phyloP scores from a whole-genome alignment of 2,888 invertebrate species.

The Thecophora atra region DNA sequence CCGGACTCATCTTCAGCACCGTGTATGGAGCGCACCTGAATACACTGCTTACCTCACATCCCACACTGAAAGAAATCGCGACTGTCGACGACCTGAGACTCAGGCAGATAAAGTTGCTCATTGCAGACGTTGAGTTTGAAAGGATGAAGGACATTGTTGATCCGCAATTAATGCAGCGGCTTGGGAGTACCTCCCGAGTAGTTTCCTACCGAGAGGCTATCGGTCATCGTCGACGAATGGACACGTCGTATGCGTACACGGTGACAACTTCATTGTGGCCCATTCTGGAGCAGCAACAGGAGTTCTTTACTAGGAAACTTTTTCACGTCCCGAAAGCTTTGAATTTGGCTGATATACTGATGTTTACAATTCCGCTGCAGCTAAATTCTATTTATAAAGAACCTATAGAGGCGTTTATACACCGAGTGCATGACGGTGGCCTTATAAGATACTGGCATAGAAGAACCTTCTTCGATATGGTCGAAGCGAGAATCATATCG shows the following conservation, averaged over 20 bases:
- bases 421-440: conserved; percentile 36
- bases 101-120: neutral
- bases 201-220: too few relatives aligned
- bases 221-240: neutral
- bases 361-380: conserved; percentile 39
- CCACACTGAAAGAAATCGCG: conserved; percentile 8
- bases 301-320: neutral
- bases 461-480: conserved; percentile 37
- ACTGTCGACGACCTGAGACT: conserved; percentile 12
- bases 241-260: conserved; percentile 3
- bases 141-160: neutral
- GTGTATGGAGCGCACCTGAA: conserved; percentile 17
- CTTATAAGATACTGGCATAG: conserved; percentile 39
- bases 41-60: conserved; percentile 29
- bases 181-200: too few relatives aligned
- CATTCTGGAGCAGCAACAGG: conserved; percentile 23
- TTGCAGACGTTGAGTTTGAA: conserved; percentile 12
- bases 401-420: conserved; percentile 35
- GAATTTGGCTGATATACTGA: conserved; percentile 35
- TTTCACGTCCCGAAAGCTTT: conserved; percentile 32
- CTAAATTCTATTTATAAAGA: conserved; percentile 41
- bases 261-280: conserved; percentile 23
- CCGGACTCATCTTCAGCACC: conserved; percentile 35
- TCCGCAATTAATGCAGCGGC: too few relatives aligned
- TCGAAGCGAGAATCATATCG: conserved; percentile 31